Evolutionary conservation across 1,140 invertebrate species (phyloP).

Genomic region (Trichogramma pretiosum): DNA sequence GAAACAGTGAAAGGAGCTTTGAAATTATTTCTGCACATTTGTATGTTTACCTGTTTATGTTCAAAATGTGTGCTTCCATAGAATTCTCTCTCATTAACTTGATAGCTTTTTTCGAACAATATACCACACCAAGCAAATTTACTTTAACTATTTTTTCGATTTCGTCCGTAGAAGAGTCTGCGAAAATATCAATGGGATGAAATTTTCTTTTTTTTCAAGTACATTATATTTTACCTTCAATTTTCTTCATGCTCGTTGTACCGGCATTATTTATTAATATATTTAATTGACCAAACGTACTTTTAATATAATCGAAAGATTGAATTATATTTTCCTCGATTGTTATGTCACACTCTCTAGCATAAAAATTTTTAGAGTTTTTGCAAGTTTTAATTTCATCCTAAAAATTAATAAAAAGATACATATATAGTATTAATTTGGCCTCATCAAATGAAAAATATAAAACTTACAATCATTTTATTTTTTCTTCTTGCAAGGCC

Average conservation of each 20-base stretch:
- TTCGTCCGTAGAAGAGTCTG: constrained; percentile 6
- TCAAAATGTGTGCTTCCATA: constrained; percentile 59
- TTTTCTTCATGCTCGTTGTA: not conserved
- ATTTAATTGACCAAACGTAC: not conserved
- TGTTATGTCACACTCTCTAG: not conserved
- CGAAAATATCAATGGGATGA: not conserved
- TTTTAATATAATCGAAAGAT: not conserved
- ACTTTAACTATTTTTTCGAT: constrained; percentile 23
- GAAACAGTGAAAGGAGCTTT: not conserved
- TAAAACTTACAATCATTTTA: not conserved
- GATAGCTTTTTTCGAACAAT: constrained; percentile 50
- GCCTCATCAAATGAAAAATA: too few relatives aligned
- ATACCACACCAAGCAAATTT: constrained; percentile 50
- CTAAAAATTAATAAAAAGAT: too few relatives aligned
- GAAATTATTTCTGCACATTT: not conserved
- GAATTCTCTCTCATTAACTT: constrained; percentile 50
- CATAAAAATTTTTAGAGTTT: not conserved
- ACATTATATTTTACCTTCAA: not conserved
- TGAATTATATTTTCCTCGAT: not conserved
- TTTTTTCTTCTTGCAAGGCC: not conserved
- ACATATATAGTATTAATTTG: too few relatives aligned
- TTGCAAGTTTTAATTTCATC: not conserved
- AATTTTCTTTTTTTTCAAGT: too few relatives aligned
- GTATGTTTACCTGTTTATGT: constrained; percentile 50
- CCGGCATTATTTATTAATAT: not conserved